Percentiles rank a stretch among this genome's conserved stretches.
Conservation (phyloP, 2,888 invertebrate genomes). For the Pediacus dermestoides region DNA sequence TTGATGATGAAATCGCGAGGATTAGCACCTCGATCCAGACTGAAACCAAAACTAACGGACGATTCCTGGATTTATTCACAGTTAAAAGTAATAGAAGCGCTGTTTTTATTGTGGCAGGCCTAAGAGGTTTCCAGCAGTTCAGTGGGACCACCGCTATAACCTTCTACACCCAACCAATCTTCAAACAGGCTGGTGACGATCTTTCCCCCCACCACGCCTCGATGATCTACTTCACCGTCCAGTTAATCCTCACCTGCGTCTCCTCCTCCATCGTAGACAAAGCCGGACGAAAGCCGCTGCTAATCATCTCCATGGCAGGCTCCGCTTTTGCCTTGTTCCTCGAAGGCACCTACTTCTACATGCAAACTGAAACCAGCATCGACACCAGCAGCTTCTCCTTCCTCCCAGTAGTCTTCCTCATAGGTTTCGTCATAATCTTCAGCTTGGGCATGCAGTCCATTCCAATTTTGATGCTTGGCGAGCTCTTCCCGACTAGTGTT, state of each 20-base stretch:
- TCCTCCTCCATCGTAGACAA: conserved; percentile 59
- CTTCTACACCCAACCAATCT: conserved; percentile 57
- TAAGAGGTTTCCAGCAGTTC: conserved; percentile 45
- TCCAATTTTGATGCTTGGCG: conserved; percentile 54
- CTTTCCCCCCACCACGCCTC: conserved; percentile 45
- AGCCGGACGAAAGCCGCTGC: conserved; percentile 54
- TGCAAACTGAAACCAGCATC: conserved; percentile 44
- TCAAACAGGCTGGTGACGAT: conserved; percentile 46
- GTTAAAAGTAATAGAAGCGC: conserved; percentile 32
- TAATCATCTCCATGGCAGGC: conserved; percentile 53
- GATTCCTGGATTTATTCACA: conserved; percentile 31
- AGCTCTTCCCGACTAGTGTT: conserved; percentile 56
- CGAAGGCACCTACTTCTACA: conserved; percentile 51
- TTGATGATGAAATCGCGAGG: conserved; percentile 29
- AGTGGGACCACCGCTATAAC: conserved; percentile 63
- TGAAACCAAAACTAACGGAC: conserved; percentile 23
- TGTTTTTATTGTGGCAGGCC: conserved; percentile 20
- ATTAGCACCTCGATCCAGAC: conserved; percentile 26
- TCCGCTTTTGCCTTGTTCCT: conserved; percentile 47
- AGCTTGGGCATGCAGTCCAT: conserved; percentile 55
- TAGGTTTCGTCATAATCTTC: conserved; percentile 52
- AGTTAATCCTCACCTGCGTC: conserved; percentile 55
- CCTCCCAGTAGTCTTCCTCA: conserved; percentile 50
- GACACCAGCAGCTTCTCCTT: conserved; percentile 44
- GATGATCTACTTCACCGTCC: conserved; percentile 50